These are phyloP conservation scores for Gastracanthus pulcherrimus DNA, from an alignment of 2,888 invertebrate genomes.

Conservation along the genomic window DNA sequence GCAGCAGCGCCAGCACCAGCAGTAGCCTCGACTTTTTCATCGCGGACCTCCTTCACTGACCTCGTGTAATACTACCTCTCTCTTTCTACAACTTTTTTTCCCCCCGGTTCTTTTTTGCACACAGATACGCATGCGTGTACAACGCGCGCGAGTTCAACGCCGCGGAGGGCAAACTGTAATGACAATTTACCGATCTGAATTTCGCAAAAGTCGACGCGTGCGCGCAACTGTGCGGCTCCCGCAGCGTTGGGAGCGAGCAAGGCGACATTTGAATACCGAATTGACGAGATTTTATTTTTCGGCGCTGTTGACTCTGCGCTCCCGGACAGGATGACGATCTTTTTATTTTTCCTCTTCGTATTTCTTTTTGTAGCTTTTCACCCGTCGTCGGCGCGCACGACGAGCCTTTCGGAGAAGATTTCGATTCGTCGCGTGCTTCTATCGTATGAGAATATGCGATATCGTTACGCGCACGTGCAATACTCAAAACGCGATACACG, in stretches of 20 bases:
- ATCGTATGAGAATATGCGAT: neutral
- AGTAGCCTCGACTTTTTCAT: constrained; percentile 30
- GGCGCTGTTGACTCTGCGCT: too few species aligned
- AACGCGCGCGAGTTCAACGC: too few species aligned
- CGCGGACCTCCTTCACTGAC: constrained; percentile 39
- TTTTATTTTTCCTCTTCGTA: neutral
- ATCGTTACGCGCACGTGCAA: constrained; percentile 2
- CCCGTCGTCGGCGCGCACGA: neutral
- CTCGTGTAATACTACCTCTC: constrained; percentile 38
- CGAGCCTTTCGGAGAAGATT: neutral
- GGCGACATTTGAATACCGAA: too few species aligned
- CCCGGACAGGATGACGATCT: too few species aligned
- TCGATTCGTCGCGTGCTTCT: neutral
- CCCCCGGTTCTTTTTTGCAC: neutral
- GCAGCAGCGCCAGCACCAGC: neutral
- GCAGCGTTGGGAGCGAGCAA: too few species aligned
- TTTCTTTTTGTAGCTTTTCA: too few species aligned
- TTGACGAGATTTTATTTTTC: too few species aligned
- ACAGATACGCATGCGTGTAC: too few species aligned
- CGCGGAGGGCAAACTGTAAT: too few species aligned
- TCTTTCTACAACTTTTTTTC: neutral
- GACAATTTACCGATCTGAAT: too few species aligned
- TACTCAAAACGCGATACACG: neutral
- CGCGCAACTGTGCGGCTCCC: too few species aligned
- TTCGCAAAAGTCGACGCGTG: too few species aligned